These are phyloP conservation scores for Drosophila melanosoma DNA, from an alignment of 2,888 invertebrate genomes.

Conservation along the genomic window DNA sequence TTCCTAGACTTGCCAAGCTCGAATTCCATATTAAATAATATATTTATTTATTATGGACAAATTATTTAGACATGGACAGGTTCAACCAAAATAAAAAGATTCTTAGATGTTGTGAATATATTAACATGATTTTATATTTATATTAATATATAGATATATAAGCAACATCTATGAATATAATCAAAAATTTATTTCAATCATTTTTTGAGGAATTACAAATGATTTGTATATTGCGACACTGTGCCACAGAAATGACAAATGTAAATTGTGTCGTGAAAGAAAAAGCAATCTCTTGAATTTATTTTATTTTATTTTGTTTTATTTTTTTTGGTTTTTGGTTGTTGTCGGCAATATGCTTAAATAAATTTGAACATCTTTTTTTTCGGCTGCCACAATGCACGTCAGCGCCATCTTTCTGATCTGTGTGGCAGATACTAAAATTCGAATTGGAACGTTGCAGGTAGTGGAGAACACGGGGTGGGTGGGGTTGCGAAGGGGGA, in stretches of 20 bases:
- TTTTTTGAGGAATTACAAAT: neutral
- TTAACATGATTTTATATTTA: neutral
- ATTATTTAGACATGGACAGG: neutral
- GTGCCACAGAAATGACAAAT: conserved; percentile 69
- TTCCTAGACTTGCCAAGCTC: neutral
- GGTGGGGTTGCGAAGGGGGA: neutral
- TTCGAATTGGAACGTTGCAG: conserved; percentile 46
- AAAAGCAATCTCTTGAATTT: conserved; percentile 69
- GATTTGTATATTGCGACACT: conserved; percentile 34
- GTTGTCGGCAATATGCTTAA: conserved; percentile 59
- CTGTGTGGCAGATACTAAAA: conserved; percentile 64
- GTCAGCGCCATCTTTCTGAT: conserved; percentile 70
- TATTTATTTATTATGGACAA: too few relatives aligned
- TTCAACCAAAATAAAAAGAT: neutral
- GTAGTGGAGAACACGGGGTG: neutral
- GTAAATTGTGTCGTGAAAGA: conserved; percentile 58
- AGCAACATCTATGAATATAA: neutral
- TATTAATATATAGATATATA: neutral
- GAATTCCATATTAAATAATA: neutral
- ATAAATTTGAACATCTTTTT: conserved; percentile 72
- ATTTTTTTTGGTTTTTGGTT: conserved; percentile 31
- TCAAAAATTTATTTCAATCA: neutral
- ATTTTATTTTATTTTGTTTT: conserved; percentile 54
- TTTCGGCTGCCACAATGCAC: conserved; percentile 47
- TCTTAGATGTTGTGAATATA: neutral